These are phyloP conservation scores for Gryon sp. DNA, from an alignment of 1,140 invertebrate species.

Conservation along the genomic window DNA sequence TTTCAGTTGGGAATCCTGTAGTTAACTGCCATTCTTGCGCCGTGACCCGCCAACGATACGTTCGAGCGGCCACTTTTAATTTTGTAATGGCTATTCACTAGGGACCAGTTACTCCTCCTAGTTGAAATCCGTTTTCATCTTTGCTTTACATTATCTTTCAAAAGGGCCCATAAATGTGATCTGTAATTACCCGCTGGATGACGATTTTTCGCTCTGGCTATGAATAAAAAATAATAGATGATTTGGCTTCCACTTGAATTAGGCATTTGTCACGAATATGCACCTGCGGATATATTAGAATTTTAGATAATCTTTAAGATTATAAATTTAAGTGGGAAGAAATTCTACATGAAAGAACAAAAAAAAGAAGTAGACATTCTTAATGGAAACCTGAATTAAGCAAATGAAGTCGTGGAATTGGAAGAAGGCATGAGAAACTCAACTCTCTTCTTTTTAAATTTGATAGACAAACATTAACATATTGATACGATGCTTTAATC, in stretches of 20 bases:
- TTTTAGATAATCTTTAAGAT: background rate
- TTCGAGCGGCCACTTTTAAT: constrained; percentile 67
- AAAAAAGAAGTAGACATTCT: too few relatives aligned
- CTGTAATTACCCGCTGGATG: constrained; percentile 31
- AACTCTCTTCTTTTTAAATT: too few relatives aligned
- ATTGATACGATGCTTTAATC: too few relatives aligned
- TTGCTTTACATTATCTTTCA: constrained; percentile 48
- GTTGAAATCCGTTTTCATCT: constrained; percentile 55
- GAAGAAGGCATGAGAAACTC: too few relatives aligned
- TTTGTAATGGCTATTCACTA: constrained; percentile 67
- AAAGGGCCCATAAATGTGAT: constrained; percentile 22
- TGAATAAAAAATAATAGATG: background rate
- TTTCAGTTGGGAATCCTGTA: constrained; percentile 67
- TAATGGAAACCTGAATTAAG: constrained; percentile 13
- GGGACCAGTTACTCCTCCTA: constrained; percentile 57
- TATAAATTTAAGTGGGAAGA: background rate
- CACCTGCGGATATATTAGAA: constrained; percentile 17
- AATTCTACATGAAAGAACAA: constrained; percentile 6
- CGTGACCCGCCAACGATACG: constrained; percentile 60
- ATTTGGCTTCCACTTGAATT: constrained; percentile 7
- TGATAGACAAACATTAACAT: too few relatives aligned
- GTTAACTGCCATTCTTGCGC: constrained; percentile 65
- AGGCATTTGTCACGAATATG: constrained; percentile 28
- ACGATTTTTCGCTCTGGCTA: background rate
- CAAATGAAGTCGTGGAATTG: constrained; percentile 29